Base-by-base conservation (phyloP, 2,797 vertebrate genomes). In the Chrosomus eos region DNA sequence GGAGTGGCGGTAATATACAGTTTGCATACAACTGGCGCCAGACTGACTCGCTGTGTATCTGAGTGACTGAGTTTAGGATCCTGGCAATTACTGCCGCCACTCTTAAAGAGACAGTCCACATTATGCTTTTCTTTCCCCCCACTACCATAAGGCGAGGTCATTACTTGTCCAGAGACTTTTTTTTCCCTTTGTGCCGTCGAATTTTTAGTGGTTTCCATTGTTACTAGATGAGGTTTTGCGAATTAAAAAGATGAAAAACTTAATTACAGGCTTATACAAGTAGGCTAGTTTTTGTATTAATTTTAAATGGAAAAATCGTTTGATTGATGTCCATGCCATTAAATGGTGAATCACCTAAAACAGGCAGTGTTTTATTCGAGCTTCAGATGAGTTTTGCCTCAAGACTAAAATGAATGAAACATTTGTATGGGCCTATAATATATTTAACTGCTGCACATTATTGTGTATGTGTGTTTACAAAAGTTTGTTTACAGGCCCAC, bases 1-100 rank as follows among this genome's bases (percentile, higher is more conserved):
- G 97, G 95, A 97, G 97, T 96, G 96, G 96, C 96, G 96, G 97
- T 98, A 97, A 98, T 97, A 96, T 95, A 97, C 95, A 96, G 97
- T 98, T 97, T 95, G 97, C 97, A 96, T 97, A 93, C 96, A 92
- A 92, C 97, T 97, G 98, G 98, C 98, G 97, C 97, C 98, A 97
- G 97, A 92, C 97, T 96, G 98, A 96, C 92, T 95, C 91, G 93
- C 95, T 96, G 95, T 95, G 97, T 96, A 97, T 97, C 96, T 97
- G 96, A 96, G 96, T 95, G 96, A 96, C 94, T 95, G 95, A 95
- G 95, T 94, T 85, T 95, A 93, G 96, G 95, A 96, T 97, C 96
- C 96, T 95, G 96, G 96, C 97, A 97, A 97, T 97, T 97, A 97
- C 96, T 96, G 95, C 95, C 91, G 94, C 94, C 92, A 93, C 95